Base-by-base conservation (phyloP, 2,888 invertebrate genomes). In the Tenthredo scrophulariae region DNA sequence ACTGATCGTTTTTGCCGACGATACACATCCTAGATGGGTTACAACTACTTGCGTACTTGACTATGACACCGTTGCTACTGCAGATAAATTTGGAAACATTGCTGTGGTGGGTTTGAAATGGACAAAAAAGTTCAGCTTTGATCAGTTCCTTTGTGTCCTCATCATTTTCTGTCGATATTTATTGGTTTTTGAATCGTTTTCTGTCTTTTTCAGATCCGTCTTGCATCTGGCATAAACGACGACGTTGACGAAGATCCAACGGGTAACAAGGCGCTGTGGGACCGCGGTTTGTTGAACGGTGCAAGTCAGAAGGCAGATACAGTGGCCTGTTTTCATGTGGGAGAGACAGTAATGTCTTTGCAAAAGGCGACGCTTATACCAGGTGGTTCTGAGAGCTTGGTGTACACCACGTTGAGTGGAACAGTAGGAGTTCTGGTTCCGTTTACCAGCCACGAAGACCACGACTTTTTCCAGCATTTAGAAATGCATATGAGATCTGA, bases 401-500 rank as follows among this genome's bases (percentile, higher is more conserved):
- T 99, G 2, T 99, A 99, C 93, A 98, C 99, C 0, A 99, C 99
- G 0, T 93, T 99, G 18, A 98, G 98, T 86, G 99, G 99, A 3
- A 96, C 98, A 0, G 97, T 99, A 0, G 99, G 99, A 0, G 98
- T 98, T 9, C 94, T 99, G 62, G 97, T 99, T 29, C 98, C 99
- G 0, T 99, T 99, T 91, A 98, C 98, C 0, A 98, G 98, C 26
- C 96, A 98, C 89, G 99, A 99, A 94, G 99, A 99, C 93, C 99
- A 98, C 90, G 99, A 99, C 93, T 99, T 99, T 93, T 99, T 99
- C 94, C 99, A 99, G 92, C 99, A 99, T 94, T 94, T 99, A 87
- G 99, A 99, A 94, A 99, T 99, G 99, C 99, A 99, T 93, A 98
- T 99, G 98, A 95, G 99, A 83, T 98, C 98, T 87, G 99, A 99